A percentile compares a stretch with the other conserved stretches of the same genome.
Conservation (phyloP, 2,888 invertebrate genomes). For the Thymelicus lineola region DNA sequence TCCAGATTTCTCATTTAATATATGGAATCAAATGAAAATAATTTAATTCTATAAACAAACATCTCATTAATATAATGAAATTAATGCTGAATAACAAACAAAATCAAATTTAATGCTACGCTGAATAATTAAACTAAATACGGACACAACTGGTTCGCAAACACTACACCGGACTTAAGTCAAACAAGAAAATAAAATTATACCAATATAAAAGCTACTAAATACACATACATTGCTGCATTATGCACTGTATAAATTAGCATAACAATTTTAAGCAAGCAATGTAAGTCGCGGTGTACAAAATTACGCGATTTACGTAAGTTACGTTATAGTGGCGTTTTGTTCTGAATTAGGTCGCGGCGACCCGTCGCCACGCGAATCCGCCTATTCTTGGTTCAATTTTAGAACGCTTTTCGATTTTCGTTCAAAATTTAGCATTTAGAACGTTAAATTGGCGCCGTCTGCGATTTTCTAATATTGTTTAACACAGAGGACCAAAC, state of each 20-base stretch:
- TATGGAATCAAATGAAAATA: not conserved
- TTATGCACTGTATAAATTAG: conserved; percentile 36
- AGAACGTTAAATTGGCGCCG: not conserved
- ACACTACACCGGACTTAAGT: conserved; percentile 23
- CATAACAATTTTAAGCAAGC: conserved; percentile 29
- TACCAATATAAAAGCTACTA: conserved; percentile 16
- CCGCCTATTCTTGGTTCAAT: conserved; percentile 29
- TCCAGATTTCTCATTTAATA: not conserved
- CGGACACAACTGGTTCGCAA: conserved; percentile 5
- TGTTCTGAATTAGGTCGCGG: conserved; percentile 36
- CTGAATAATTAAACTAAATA: conserved; percentile 18
- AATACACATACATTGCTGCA: conserved; percentile 28
- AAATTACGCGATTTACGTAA: conserved; percentile 26
- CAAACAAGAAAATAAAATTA: conserved; percentile 29
- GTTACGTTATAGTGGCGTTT: conserved; percentile 27
- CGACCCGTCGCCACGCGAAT: conserved; percentile 25
- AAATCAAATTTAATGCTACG: conserved; percentile 1
- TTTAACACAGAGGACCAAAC: too few relatives aligned
- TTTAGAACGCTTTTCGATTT: conserved; percentile 26
- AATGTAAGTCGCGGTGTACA: conserved; percentile 26
- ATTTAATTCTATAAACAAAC: not conserved
- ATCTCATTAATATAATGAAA: not conserved
- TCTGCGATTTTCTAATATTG: not conserved
- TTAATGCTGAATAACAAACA: not conserved
- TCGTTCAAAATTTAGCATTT: conserved; percentile 19